These are phyloP conservation scores for Heliconius hewitsoni DNA, from an alignment of 1,140 invertebrate genomes.

Conservation along the genomic window DNA sequence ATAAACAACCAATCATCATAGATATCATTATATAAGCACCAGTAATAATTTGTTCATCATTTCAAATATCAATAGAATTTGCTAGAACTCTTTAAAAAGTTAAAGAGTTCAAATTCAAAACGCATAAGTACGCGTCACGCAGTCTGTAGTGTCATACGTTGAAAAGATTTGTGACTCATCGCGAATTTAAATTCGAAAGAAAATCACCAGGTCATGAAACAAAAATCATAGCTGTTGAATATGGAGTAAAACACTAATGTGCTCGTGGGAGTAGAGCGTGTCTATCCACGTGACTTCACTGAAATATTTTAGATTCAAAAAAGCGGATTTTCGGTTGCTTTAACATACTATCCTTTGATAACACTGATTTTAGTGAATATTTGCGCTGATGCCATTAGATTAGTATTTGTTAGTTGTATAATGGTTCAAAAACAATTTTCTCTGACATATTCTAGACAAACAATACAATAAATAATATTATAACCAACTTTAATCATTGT, in stretches of 20 bases:
- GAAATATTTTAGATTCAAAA: background rate
- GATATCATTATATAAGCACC: background rate
- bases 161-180: conserved; percentile 22
- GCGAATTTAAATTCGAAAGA: background rate
- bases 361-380: too few relatives aligned
- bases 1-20: too few relatives aligned
- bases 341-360: background rate
- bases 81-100: too few relatives aligned
- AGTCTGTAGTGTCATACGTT: background rate
- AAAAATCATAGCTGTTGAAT: conserved; percentile 13
- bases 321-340: background rate
- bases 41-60: too few relatives aligned
- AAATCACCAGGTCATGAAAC: conserved; percentile 20
- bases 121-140: background rate
- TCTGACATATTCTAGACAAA: background rate
- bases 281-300: conserved; percentile 7
- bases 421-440: background rate
- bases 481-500: background rate
- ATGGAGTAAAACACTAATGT: conserved; percentile 19
- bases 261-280: conserved; percentile 20
- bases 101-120: too few relatives aligned
- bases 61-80: too few relatives aligned
- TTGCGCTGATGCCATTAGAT: background rate
- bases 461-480: background rate
- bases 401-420: background rate